phyloP scores from a whole-genome alignment of 2,113 vertebrate genomes.

The Nannospalax galili region DNA sequence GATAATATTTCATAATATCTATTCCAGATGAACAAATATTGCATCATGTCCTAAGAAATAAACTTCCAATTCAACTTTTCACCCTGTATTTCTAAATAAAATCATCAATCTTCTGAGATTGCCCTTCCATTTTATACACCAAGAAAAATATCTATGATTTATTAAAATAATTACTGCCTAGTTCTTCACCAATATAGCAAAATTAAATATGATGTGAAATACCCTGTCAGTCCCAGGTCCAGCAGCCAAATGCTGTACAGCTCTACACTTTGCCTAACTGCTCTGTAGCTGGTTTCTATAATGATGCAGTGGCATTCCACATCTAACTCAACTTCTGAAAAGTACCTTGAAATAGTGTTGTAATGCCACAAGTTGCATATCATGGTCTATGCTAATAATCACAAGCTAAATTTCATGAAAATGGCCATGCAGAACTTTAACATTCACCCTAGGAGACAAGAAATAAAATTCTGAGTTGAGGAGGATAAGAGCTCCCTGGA shows the following conservation, averaged over 20 bases:
- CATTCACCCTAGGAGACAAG: not conserved
- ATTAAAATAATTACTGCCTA: slow-evolving; percentile 58
- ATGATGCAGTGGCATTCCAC: not conserved
- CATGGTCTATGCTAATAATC: not conserved
- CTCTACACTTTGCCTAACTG: not conserved
- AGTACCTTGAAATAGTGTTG: slow-evolving; percentile 12
- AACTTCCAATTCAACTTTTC: slow-evolving; percentile 39
- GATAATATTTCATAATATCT: slow-evolving; percentile 25
- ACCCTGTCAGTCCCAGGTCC: not conserved
- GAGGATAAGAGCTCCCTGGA: slow-evolving; percentile 37
- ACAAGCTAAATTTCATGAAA: not conserved
- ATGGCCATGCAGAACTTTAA: not conserved
- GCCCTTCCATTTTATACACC: not conserved
- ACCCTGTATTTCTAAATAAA: slow-evolving; percentile 42
- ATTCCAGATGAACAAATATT: slow-evolving; percentile 27
- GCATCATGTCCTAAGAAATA: not conserved
- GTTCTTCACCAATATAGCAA: slow-evolving; percentile 50
- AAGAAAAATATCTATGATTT: slow-evolving; percentile 20
- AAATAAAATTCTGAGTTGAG: slow-evolving; percentile 34
- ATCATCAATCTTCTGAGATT: slow-evolving; percentile 6
- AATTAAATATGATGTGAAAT: not conserved
- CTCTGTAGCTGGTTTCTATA: not conserved
- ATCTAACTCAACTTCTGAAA: not conserved
- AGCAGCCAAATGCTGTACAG: not conserved
- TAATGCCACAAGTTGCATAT: not conserved